Base-by-base conservation (phyloP, 2,113 vertebrate species). In the Trachemys scripta region DNA sequence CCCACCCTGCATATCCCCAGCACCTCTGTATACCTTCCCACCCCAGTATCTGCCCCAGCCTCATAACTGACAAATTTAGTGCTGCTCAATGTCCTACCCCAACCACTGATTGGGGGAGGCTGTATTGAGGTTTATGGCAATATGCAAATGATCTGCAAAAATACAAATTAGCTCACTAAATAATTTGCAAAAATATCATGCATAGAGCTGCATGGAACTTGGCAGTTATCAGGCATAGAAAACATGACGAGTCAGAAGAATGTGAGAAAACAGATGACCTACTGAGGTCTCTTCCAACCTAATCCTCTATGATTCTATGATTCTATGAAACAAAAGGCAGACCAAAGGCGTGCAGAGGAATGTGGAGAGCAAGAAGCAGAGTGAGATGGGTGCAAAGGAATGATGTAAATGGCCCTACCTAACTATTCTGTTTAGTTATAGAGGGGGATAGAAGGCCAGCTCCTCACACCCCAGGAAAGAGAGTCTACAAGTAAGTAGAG, bases 21-120 rank as follows among this genome's bases (percentile, higher is more conserved):
- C 11, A n/a, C 17, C 82, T 14, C 84, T 14, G 5, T 13, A 12
- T 47, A 75, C 1, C 5, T 82, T 5, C 75, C 88, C 22, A 19
- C 7, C 59, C 5, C 0, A 0, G 1, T 50, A 42, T 31, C 42
- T 14, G 78, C 4, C 56, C 24, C 25, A 1, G 1, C 0, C 49
- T 35, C 22, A 7, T 22, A 50, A 1, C 5, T 8, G 13, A 20
- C 54, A 85, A 6, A 45, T 88, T 75, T 86, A 22, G 1, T 65
- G 50, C 2, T 80, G 4, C 7, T 91, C 50, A 6, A 9, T 82
- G 14, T 92, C 27, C 38, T 54, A 10, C 9, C 1, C 1, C 35
- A 4, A 24, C 45, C 5, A 7, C 10, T 4, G 20, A 4, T 17
- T 90, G 53, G 69, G 53, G 25, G 57, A 90, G 25, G 38, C 76